Conservation (phyloP, 2,113 vertebrate species). For the Perca fluviatilis region DNA sequence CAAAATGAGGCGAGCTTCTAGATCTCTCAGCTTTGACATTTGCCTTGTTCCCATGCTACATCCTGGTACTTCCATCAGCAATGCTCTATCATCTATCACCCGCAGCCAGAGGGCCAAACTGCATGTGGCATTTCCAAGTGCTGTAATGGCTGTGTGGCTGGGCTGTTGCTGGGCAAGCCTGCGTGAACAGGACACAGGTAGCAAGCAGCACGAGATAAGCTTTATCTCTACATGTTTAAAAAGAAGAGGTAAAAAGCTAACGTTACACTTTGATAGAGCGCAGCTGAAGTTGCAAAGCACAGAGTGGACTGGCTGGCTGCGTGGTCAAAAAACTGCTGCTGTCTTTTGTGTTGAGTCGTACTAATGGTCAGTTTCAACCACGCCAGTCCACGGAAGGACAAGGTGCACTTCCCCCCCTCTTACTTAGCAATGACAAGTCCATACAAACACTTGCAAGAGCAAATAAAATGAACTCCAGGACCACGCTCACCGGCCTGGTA, state of each 20-base stretch:
- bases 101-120: constrained; percentile 75
- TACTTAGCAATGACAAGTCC: constrained; percentile 71
- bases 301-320: constrained; percentile 32
- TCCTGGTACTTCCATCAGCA: constrained; percentile 77
- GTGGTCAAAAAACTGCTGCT: constrained; percentile 34
- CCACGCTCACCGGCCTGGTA: constrained; percentile 22
- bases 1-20: constrained; percentile 24
- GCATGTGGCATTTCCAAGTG: constrained; percentile 78
- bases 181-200: constrained; percentile 69
- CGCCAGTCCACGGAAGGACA: constrained; percentile 63
- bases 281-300: constrained; percentile 60
- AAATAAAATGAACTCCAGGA: constrained; percentile 56
- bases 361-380: constrained; percentile 67
- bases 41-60: constrained; percentile 66
- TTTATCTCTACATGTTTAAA: constrained; percentile 36
- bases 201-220: constrained; percentile 52
- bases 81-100: constrained; percentile 72
- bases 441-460: constrained; percentile 61
- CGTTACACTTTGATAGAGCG: constrained; percentile 10
- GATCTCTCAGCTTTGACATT: constrained; percentile 63
- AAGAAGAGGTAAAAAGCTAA: not conserved
- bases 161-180: constrained; percentile 80
- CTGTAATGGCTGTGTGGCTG: constrained; percentile 75
- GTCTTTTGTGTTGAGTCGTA: constrained; percentile 67
- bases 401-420: constrained; percentile 60